Evolutionary conservation across 2,797 vertebrate genomes (phyloP).

Genomic region (Esox lucius): DNA sequence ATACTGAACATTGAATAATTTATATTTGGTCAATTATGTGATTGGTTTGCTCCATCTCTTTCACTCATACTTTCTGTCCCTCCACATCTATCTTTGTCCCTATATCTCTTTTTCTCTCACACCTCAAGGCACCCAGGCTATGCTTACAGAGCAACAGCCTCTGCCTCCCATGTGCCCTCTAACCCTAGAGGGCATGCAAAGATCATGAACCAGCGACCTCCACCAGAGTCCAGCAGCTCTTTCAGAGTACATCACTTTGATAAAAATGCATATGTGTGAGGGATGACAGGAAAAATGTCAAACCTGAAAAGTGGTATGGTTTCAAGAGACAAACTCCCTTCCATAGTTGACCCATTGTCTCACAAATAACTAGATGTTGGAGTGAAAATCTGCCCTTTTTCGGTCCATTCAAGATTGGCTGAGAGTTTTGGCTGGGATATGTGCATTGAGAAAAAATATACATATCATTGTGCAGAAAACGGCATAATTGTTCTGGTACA

Average conservation of each 20-base stretch:
- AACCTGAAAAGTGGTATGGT: neutral
- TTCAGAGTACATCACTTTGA: slow-evolving; percentile 86
- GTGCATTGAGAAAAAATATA: neutral
- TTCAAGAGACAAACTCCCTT: neutral
- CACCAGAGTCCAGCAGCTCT: slow-evolving; percentile 68
- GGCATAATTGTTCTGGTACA: neutral
- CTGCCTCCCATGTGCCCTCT: slow-evolving; percentile 79
- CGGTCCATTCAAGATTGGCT: neutral
- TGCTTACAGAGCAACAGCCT: slow-evolving; percentile 76
- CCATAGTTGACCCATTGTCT: neutral
- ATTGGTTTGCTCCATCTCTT: neutral
- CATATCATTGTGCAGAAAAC: too few species aligned
- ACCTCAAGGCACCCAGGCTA: slow-evolving; percentile 62
- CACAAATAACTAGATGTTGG: neutral
- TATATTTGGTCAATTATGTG: neutral
- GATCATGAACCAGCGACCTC: slow-evolving; percentile 65
- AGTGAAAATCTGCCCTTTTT: neutral
- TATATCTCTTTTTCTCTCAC: slow-evolving; percentile 24
- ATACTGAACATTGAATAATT: neutral
- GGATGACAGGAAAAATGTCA: slow-evolving; percentile 21
- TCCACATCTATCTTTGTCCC: neutral
- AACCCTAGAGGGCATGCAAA: slow-evolving; percentile 72
- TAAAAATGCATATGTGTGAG: slow-evolving; percentile 91
- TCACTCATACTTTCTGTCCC: neutral
- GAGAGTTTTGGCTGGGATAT: neutral